Conservation (phyloP, 2,888 invertebrate genomes). For the Acleris holmiana region DNA sequence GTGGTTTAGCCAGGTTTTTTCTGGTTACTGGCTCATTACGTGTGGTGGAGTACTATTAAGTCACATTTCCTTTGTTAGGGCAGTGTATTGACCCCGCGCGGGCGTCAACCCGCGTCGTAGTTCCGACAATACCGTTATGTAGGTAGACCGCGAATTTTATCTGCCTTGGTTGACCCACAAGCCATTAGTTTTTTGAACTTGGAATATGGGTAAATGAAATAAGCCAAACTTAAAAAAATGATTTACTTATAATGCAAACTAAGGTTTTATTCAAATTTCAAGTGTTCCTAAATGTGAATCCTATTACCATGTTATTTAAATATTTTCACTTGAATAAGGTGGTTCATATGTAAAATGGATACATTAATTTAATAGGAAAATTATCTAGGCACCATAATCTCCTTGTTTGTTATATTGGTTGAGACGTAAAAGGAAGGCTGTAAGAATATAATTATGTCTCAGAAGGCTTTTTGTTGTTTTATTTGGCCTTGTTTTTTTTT, state of each 20-base stretch:
- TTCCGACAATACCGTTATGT: constrained; percentile 55
- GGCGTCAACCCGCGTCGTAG: constrained; percentile 55
- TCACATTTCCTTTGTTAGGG: constrained; percentile 54
- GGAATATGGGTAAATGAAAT: constrained; percentile 8
- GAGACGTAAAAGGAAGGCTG: no score
- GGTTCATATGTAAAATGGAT: constrained; percentile 1
- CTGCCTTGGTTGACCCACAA: constrained; percentile 44
- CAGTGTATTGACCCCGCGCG: constrained; percentile 64
- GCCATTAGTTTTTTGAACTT: constrained; percentile 33
- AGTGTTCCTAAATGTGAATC: background rate
- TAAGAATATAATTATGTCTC: no score
- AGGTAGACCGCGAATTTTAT: constrained; percentile 48
- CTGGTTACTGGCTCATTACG: constrained; percentile 38
- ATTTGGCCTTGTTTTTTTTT: no score
- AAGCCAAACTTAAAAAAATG: background rate
- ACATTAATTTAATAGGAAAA: no score
- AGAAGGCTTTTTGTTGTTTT: no score
- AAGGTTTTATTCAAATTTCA: constrained; percentile 12
- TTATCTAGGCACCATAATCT: no score
- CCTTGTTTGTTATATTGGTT: no score
- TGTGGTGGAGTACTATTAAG: constrained; percentile 40
- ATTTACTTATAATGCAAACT: background rate
- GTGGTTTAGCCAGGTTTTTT: constrained; percentile 44
- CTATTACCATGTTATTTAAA: background rate
- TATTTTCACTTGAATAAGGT: background rate